phyloP scores from a whole-genome alignment of 2,888 invertebrate species.

The Noctua pronuba region DNA sequence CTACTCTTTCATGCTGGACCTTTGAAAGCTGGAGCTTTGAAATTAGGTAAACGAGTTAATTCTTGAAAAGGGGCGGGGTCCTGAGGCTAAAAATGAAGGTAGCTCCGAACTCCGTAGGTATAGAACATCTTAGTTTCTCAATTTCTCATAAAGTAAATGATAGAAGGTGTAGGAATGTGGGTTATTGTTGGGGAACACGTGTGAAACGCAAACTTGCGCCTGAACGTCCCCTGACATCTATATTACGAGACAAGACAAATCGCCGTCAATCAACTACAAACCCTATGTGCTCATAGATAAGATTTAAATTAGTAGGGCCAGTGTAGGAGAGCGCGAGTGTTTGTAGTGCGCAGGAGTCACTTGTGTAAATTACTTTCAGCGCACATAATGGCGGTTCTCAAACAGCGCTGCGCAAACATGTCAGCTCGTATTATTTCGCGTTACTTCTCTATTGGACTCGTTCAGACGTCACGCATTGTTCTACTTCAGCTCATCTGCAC shows the following conservation, averaged over 20 bases:
- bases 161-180: slow-evolving; percentile 71
- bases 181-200: slow-evolving; percentile 72
- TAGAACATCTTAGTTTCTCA: slow-evolving; percentile 13
- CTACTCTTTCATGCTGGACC: background rate
- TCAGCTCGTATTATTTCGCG: slow-evolving; percentile 63
- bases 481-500: slow-evolving; percentile 34
- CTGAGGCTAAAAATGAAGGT: slow-evolving; percentile 4
- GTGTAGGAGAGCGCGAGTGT: slow-evolving; percentile 54
- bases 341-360: slow-evolving; percentile 77
- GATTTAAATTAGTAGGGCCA: slow-evolving; percentile 60
- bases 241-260: slow-evolving; percentile 73
- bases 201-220: slow-evolving; percentile 85
- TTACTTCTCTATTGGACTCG: slow-evolving; percentile 59
- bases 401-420: slow-evolving; percentile 65
- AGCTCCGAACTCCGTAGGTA: background rate
- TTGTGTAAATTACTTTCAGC: slow-evolving; percentile 85
- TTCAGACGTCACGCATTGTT: slow-evolving; percentile 60
- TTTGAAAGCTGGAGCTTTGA: no score
- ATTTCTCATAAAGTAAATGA: slow-evolving; percentile 42
- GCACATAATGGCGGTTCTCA: slow-evolving; percentile 60
- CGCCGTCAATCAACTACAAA: slow-evolving; percentile 69
- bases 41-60: background rate
- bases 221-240: slow-evolving; percentile 79
- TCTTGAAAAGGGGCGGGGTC: background rate
- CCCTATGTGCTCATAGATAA: slow-evolving; percentile 68